phyloP scores from a whole-genome alignment of 2,797 vertebrate species.

The Peromyscus aztecus region DNA sequence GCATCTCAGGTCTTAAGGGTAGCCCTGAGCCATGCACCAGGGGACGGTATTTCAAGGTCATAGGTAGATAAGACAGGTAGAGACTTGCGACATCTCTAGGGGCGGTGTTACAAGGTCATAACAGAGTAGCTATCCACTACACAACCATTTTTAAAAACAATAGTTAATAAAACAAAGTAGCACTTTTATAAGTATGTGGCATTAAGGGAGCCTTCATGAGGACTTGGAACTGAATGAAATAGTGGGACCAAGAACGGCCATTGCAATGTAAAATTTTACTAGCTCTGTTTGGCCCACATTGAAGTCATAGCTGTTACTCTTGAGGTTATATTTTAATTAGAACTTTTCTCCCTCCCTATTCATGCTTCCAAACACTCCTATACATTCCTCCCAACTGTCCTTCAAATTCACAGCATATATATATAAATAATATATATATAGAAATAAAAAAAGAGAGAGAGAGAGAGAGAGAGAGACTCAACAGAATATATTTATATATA shows the following conservation, averaged over 20 bases:
- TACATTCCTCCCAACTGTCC: not conserved
- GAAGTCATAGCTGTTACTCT: not conserved
- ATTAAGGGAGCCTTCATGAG: slow-evolving; percentile 27
- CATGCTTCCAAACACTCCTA: not conserved
- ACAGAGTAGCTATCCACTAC: too few relatives aligned
- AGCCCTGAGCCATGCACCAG: too few relatives aligned
- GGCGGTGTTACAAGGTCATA: too few relatives aligned
- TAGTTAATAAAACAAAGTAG: not conserved
- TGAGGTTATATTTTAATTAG: not conserved
- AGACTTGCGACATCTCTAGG: too few relatives aligned
- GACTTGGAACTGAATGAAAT: not conserved
- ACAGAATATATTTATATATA: too few relatives aligned
- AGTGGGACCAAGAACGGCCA: not conserved
- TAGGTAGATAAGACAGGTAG: too few relatives aligned
- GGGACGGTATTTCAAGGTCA: too few relatives aligned
- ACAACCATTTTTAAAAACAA: not conserved
- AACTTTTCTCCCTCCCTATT: not conserved
- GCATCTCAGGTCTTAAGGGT: too few relatives aligned
- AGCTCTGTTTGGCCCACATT: not conserved
- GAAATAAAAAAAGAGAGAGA: too few relatives aligned
- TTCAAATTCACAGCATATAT: too few relatives aligned
- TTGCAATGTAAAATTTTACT: not conserved
- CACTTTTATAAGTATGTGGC: not conserved
- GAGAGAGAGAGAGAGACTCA: too few relatives aligned
- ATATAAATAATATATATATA: too few relatives aligned